Evolutionary conservation across 1,140 invertebrate species (phyloP).

Genomic region (Aethina tumida): DNA sequence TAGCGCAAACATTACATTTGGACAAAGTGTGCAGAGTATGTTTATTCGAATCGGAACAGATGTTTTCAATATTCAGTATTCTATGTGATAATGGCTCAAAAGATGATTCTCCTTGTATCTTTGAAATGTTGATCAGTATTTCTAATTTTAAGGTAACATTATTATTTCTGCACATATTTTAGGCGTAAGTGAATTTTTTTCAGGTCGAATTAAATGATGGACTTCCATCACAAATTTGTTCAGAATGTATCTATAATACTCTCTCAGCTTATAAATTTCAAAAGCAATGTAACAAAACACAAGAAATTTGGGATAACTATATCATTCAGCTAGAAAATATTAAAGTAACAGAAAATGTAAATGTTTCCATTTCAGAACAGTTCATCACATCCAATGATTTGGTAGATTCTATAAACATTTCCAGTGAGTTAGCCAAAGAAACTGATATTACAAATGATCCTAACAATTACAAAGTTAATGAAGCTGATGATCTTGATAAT

Average conservation of each 20-base stretch:
- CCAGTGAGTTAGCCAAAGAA: background rate
- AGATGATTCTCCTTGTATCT: conserved; percentile 15
- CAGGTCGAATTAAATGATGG: conserved; percentile 21
- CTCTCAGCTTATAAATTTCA: conserved; percentile 23
- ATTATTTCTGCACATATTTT: background rate
- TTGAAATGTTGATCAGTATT: conserved; percentile 19
- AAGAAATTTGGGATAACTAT: conserved; percentile 20
- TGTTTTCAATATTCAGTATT: conserved; percentile 21
- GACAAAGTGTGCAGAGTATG: conserved; percentile 20
- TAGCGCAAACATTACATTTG: conserved; percentile 11
- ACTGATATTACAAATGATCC: background rate
- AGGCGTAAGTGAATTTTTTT: conserved; percentile 8
- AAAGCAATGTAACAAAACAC: conserved; percentile 22
- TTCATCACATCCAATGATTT: too few relatives aligned
- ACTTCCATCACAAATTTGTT: conserved; percentile 21
- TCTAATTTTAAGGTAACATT: conserved; percentile 17
- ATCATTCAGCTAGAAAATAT: conserved; percentile 10
- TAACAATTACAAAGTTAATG: conserved; percentile 1
- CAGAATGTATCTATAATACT: conserved; percentile 21
- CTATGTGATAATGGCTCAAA: conserved; percentile 16
- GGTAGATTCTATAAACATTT: conserved; percentile 3
- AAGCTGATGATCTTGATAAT: background rate
- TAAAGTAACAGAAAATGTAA: conserved; percentile 2
- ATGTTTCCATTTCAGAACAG: conserved; percentile 2
- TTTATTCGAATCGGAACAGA: conserved; percentile 17